Evolutionary conservation across 64 coral and sea anemone genomes (phyloP), one percentile per base, ranked within the genome.

Genomic region (Pachyseris speciosa): DNA sequence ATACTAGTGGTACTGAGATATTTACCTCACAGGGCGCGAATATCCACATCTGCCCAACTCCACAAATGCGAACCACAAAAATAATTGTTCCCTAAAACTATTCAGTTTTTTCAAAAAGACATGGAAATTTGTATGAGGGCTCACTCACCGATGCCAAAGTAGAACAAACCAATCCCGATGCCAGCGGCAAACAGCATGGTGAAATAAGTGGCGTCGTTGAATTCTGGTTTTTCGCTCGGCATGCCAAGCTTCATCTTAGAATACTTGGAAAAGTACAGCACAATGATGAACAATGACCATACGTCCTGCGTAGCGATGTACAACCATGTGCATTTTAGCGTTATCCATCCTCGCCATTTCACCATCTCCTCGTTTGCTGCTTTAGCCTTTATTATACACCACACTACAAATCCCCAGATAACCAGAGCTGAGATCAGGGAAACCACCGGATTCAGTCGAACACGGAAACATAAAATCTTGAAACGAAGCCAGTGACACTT

Each of bases 381-480:
- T 20, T 84, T 26, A 20, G 93, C 74, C 38, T 67, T 29, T 6
- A 55, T 16, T 2, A 94, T 67, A 29, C 67, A 75, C 44, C 66
- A 83, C 7, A 77, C 69, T 1, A 90, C 93, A 37, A 91, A 95
- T 13, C 58, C 71, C 93, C 93, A 95, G 22, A 95, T 95, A 2
- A 95, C 69, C 28, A 95, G 9, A 19, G 87, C 93, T 45, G 93
- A 95, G 24, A 85, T 25, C 4, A 95, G 27, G 10, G 93, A 86
- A 13, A 95, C 93, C 9, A 95, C 93, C 22, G 93, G 93, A 53
- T 95, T 95, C 5, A 95, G 47, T 27, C 78, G 71, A 49, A 95
- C 27, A 33, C 38, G 78, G 34, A 20, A 75, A 26, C 72, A 75
- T 10, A 22, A 45, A 30, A 75, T 75, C 44, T 51, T 75, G 44